These are phyloP conservation scores for Falco cherrug DNA, from an alignment of 2,797 vertebrate species.

Conservation along the genomic window DNA sequence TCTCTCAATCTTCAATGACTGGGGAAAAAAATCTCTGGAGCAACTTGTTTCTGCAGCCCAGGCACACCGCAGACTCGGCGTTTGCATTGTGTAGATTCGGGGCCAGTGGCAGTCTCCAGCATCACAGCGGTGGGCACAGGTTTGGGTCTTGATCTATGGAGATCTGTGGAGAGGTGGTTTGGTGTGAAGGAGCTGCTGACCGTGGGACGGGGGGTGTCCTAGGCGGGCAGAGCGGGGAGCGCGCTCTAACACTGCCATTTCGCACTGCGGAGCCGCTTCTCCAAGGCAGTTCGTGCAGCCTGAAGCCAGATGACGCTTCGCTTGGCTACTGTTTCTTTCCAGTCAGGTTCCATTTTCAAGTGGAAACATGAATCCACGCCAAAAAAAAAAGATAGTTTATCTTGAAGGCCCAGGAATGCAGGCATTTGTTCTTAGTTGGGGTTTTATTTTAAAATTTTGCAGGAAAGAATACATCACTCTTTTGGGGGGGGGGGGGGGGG, in stretches of 20 bases:
- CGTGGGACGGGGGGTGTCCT: rapidly evolving
- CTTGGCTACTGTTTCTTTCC: neutral
- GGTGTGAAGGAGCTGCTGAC: neutral
- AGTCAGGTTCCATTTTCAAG: conserved; percentile 38
- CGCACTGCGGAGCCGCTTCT: neutral
- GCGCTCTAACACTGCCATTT: neutral
- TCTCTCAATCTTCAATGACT: neutral
- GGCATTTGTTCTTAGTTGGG: conserved; percentile 39
- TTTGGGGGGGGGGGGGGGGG: no score
- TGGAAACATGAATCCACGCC: conserved; percentile 59
- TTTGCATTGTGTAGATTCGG: neutral
- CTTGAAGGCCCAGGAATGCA: conserved; percentile 38
- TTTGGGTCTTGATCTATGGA: neutral
- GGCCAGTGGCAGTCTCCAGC: neutral
- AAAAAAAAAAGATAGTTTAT: conserved; percentile 53
- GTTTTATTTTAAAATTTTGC: conserved; percentile 46
- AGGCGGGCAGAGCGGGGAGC: neutral
- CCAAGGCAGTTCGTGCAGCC: neutral
- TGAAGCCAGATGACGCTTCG: neutral
- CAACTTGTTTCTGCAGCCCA: neutral
- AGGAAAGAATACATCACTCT: conserved; percentile 34
- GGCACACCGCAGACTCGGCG: rapidly evolving
- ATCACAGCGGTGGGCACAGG: neutral
- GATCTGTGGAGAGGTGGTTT: neutral
- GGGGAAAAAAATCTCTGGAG: neutral